Percentiles rank a stretch among this genome's conserved stretches.
Evolutionary conservation across 2,797 vertebrate genomes (phyloP).

Genomic region (Myioborus melanocephalus): DNA sequence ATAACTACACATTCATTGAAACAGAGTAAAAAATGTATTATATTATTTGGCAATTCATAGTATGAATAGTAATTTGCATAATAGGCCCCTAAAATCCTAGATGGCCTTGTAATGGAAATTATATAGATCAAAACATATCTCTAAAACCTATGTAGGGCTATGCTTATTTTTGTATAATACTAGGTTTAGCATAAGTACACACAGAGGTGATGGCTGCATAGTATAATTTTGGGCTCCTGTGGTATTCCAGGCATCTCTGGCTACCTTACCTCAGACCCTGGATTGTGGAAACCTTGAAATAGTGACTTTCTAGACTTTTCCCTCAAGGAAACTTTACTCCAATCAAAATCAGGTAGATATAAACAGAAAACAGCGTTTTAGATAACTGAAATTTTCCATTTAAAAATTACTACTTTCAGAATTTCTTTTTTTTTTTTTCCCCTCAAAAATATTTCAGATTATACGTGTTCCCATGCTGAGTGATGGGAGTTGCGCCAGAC

Average conservation of each 20-base stretch:
- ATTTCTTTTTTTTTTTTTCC: fast-evolving
- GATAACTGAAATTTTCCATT: not conserved
- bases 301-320: not conserved
- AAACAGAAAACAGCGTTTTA: not conserved
- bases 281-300: not conserved
- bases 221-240: not conserved
- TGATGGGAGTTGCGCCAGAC: not conserved
- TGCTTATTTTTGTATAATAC: not conserved
- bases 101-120: not conserved
- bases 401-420: not conserved
- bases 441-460: not conserved
- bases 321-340: not conserved
- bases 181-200: not conserved
- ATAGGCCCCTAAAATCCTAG: not conserved
- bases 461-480: not conserved
- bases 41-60: not conserved
- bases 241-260: not conserved
- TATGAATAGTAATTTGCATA: not conserved
- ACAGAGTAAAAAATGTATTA: not conserved
- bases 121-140: not conserved
- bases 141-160: not conserved
- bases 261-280: not conserved
- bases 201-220: not conserved
- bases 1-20: not conserved
- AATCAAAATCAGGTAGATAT: not conserved